Evolutionary conservation across 2,113 vertebrate genomes (phyloP), one percentile per base, ranked within the genome.

Genomic region (Eonycteris spelaea): DNA sequence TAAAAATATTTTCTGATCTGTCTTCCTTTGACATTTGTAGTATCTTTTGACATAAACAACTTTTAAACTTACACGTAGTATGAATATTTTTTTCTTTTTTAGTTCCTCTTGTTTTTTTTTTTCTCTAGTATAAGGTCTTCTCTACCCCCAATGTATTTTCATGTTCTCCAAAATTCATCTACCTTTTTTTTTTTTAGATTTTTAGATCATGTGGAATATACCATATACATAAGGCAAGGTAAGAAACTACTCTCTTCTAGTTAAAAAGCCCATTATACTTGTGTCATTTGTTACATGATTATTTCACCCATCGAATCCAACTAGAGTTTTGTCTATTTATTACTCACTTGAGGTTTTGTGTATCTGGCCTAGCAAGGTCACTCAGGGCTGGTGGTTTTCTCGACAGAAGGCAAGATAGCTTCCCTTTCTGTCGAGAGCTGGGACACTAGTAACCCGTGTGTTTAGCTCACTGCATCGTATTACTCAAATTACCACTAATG

Each of bases 161-260:
- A 67, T 74, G 24, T 24, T 90, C 53, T 94, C 68, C 51, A 96
- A 48, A 95, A n/a, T 83, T 83, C 68, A 83, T 55, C 40, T 75
- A 68, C 21, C 19, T 48, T 24, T 55, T 90, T 30, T 55, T 59
- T 28, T 70, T 82, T 77, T 70, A 90, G 30, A 38, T 26, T 88
- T 96, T 95, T 86, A 90, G 40, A 57, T 33, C 57, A 48, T 38
- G 40, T 91, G 28, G 18, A 90, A 74, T 96, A 61, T 78, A 68
- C 38, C 82, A 77, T 74, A 93, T 55, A 77, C 7, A 30, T 79
- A 78, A 78, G 28, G 3, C 35, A 71, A 87, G 1, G 2, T 53
- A 65, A 48, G n/a, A 93, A 91, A 84, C 70, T 73, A 67, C 53
- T 83, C 74, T 93, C 45, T 51, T 75, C 79, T 57, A 40, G 26